Evolutionary conservation across 2,797 vertebrate genomes (phyloP).

Genomic region (Platalea minor): DNA sequence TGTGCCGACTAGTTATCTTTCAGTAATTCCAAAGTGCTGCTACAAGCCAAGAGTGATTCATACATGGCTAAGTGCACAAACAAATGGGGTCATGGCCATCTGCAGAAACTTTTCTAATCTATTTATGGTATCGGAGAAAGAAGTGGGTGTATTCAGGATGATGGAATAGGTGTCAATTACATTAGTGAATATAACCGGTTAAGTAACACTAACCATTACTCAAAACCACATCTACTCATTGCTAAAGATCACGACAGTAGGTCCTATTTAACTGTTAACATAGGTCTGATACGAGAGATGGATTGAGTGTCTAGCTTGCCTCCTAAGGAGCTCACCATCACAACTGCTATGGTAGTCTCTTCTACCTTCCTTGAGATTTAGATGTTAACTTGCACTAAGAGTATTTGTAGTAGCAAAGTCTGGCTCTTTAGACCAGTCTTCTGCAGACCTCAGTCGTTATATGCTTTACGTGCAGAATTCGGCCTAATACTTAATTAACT

Average conservation of each 20-base stretch:
- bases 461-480: background rate
- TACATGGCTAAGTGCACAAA: constrained; percentile 62
- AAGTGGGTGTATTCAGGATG: constrained; percentile 66
- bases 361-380: background rate
- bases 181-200: constrained; percentile 48
- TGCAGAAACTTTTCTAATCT: constrained; percentile 72
- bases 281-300: background rate
- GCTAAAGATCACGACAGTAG: background rate
- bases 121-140: constrained; percentile 71
- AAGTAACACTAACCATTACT: constrained; percentile 40
- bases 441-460: background rate
- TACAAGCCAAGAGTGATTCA: constrained; percentile 76
- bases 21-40: constrained; percentile 72
- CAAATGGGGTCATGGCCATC: constrained; percentile 72
- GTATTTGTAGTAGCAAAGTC: background rate
- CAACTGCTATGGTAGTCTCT: background rate
- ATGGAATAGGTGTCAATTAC: constrained; percentile 66
- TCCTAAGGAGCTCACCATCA: background rate
- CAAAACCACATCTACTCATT: constrained; percentile 43
- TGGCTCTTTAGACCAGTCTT: background rate
- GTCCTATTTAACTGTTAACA: background rate
- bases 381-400: background rate
- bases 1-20: constrained; percentile 72
- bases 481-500: background rate
- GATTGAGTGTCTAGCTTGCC: background rate